phyloP scores from a whole-genome alignment of 2,113 vertebrate genomes.

The Tachycineta bicolor region DNA sequence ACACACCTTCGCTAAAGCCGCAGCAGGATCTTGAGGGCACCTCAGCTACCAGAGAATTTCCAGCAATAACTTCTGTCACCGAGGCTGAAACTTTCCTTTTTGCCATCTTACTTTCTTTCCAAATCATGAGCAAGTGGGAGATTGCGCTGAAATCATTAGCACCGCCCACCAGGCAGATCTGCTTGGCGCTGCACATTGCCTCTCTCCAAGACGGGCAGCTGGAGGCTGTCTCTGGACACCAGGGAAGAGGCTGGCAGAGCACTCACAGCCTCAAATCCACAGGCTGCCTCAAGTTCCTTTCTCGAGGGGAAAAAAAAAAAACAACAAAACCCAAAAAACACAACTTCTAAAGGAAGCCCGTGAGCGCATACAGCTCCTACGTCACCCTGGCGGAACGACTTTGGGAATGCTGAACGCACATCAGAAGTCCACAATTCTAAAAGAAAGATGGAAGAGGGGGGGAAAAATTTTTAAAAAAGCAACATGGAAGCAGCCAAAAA shows the following conservation, averaged over 20 bases:
- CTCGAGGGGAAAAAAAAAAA: not conserved
- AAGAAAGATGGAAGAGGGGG: not conserved
- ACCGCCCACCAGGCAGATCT: conserved; percentile 17
- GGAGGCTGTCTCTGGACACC: not conserved
- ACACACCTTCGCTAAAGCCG: not conserved
- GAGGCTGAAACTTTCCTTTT: not conserved
- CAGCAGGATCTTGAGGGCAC: not conserved
- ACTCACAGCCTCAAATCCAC: not conserved
- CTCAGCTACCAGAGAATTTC: not conserved
- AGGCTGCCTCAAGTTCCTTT: not conserved
- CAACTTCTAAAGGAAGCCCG: not conserved
- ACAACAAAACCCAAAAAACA: not conserved
- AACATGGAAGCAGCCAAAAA: not conserved
- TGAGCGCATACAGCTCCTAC: not conserved
- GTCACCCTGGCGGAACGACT: not conserved
- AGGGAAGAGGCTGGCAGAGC: not conserved
- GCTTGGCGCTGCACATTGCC: not conserved
- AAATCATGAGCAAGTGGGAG: not conserved
- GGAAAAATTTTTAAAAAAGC: not conserved
- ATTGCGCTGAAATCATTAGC: conserved; percentile 41
- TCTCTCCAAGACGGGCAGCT: not conserved
- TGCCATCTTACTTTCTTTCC: not conserved
- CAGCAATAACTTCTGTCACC: not conserved
- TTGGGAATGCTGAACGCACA: not conserved
- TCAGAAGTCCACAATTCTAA: not conserved